Base-by-base conservation (phyloP, 1,140 invertebrate species). In the Littorina saxatilis region DNA sequence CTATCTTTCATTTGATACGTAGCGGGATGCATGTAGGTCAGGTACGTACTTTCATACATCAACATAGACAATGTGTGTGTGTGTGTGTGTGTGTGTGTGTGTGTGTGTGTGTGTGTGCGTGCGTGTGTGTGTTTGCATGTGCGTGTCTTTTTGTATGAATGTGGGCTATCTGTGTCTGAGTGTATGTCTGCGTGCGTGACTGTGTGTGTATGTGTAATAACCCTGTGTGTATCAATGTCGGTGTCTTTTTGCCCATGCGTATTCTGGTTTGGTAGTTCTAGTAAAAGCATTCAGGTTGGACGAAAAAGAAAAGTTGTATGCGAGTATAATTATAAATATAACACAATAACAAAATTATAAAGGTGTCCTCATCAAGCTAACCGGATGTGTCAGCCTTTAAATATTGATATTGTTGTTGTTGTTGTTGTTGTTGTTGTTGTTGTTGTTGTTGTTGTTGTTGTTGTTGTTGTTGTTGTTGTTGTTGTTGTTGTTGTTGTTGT, bases 31-130 rank as follows among this genome's bases (percentile, higher is more conserved):
- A n/a, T 20, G 52, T 58, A n/a, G 20, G 5, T 58, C n/a, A 3
- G 5, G 52, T 58, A n/a, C 27, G 52, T 58, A n/a, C 20, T 4
- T 58, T 17, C 27, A n/a, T 58, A n/a, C 52, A n/a, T 58, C 27
- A 3, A 23, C 17, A n/a, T 58, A n/a, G 52, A 23, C n/a, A n/a
- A n/a, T n/a, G n/a, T n/a, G n/a, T n/a, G n/a, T n/a, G n/a, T n/a
- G n/a, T n/a, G n/a, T n/a, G 52, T 58, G 52, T 58, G 52, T 58
- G 52, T 58, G 52, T 58, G 52, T 58, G 52, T 58, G 52, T 58
- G 52, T 58, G 52, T 58, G 52, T 58, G 52, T 58, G 52, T 58
- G 52, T 58, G 52, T 58, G 52, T 58, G n/a, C n/a, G n/a, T n/a
- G n/a, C n/a, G n/a, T n/a, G n/a, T n/a, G n/a, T n/a, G n/a, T n/a